phyloP scores from a whole-genome alignment of 1,140 invertebrate genomes.

The Pantala flavescens region DNA sequence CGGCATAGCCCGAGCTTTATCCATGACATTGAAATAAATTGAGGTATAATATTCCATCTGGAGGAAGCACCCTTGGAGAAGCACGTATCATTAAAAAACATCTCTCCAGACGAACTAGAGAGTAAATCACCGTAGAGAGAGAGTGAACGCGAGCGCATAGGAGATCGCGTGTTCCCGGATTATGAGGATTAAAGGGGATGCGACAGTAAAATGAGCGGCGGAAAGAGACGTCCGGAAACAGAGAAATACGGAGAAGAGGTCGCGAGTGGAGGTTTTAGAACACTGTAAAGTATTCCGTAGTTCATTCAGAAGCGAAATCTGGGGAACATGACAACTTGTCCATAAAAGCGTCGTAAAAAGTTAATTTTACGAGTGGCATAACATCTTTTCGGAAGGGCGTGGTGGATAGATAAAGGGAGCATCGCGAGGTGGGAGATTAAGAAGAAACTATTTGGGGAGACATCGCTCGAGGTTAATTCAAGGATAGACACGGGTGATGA shows the following conservation, averaged over 20 bases:
- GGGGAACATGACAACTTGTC: neutral
- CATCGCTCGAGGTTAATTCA: too few species aligned
- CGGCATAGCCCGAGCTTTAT: too few species aligned
- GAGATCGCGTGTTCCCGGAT: too few species aligned
- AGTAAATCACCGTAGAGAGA: too few species aligned
- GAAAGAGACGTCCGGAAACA: neutral
- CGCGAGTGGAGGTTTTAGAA: neutral
- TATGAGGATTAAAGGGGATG: neutral
- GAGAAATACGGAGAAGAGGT: neutral
- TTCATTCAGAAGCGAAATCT: constrained; percentile 9
- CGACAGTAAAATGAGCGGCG: neutral
- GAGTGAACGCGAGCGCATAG: too few species aligned
- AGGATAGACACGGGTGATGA: too few species aligned
- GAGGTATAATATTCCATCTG: too few species aligned
- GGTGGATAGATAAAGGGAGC: neutral
- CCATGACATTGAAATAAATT: too few species aligned
- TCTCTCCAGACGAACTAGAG: too few species aligned
- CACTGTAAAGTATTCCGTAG: constrained; percentile 5
- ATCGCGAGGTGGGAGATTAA: neutral
- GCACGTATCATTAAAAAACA: too few species aligned
- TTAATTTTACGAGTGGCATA: constrained; percentile 10
- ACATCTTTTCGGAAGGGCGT: neutral
- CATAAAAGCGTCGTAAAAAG: neutral
- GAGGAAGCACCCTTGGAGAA: too few species aligned
- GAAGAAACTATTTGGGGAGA: neutral